Evolutionary conservation across 2,113 vertebrate genomes (phyloP).

Genomic region (Pionites leucogaster): DNA sequence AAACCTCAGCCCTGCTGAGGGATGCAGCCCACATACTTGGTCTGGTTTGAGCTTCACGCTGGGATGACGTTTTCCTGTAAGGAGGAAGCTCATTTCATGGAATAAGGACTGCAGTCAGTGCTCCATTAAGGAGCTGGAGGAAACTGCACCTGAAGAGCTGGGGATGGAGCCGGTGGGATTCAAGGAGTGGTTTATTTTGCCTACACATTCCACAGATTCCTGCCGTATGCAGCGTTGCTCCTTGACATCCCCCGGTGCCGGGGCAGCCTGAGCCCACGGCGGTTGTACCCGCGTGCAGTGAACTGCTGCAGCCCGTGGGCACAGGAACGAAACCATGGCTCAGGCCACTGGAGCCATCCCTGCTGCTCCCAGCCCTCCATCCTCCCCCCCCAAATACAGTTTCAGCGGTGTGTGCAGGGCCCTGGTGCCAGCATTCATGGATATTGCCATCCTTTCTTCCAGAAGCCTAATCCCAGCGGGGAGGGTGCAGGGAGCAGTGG

Average conservation of each 20-base stretch:
- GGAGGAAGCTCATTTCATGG: neutral
- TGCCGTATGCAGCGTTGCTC: neutral
- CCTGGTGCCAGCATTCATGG: neutral
- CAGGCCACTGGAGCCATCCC: neutral
- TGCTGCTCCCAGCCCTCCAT: neutral
- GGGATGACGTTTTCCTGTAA: neutral
- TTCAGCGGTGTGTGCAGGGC: fast-evolving
- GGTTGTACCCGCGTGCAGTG: fast-evolving
- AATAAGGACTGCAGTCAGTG: neutral
- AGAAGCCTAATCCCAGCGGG: neutral
- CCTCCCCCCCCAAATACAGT: neutral
- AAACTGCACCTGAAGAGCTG: neutral
- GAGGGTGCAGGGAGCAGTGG: neutral
- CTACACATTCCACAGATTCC: fast-evolving
- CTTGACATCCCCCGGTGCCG: fast-evolving
- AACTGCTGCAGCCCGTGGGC: neutral
- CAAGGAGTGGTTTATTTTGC: neutral
- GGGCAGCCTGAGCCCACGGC: fast-evolving
- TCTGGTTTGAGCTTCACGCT: neutral
- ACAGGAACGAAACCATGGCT: fast-evolving
- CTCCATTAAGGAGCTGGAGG: neutral
- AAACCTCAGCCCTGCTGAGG: neutral
- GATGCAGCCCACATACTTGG: neutral
- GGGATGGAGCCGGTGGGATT: neutral
- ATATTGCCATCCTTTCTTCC: fast-evolving